phyloP scores from a whole-genome alignment of 2,888 invertebrate species.

The Lypha dubia region DNA sequence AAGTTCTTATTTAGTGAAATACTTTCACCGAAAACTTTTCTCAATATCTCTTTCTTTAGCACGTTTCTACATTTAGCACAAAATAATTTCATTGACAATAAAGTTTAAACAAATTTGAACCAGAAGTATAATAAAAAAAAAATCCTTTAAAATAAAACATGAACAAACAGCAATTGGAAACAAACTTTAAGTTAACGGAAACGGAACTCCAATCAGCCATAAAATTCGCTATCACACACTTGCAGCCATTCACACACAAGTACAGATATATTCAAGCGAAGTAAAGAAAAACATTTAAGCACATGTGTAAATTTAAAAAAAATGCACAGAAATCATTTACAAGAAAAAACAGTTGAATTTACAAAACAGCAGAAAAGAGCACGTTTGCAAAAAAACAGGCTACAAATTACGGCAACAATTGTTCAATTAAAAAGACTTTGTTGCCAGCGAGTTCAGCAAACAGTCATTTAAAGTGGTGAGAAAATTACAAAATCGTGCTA shows the following conservation, averaged over 20 bases:
- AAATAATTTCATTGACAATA: neutral
- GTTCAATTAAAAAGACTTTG: conserved; percentile 60
- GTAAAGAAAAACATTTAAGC: neutral
- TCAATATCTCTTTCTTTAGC: neutral
- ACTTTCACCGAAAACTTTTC: neutral
- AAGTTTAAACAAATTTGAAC: neutral
- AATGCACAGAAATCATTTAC: neutral
- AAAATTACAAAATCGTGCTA: conserved; percentile 62
- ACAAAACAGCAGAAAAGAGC: conserved; percentile 1
- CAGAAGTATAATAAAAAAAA: neutral
- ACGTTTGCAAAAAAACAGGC: conserved; percentile 4
- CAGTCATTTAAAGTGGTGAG: conserved; percentile 54
- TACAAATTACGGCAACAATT: conserved; percentile 26
- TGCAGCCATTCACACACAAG: neutral
- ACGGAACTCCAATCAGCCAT: conserved; percentile 73
- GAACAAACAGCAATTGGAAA: neutral
- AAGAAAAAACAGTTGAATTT: neutral
- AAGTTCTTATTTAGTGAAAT: neutral
- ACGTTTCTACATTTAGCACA: neutral
- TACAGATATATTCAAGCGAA: neutral
- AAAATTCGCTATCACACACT: conserved; percentile 46
- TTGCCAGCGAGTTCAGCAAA: conserved; percentile 16
- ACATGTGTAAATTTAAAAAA: conserved; percentile 5
- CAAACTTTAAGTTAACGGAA: conserved; percentile 54
- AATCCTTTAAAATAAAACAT: neutral